phyloP scores from a whole-genome alignment of 1,140 invertebrate genomes.

The Lepidotrigona ventralis region DNA sequence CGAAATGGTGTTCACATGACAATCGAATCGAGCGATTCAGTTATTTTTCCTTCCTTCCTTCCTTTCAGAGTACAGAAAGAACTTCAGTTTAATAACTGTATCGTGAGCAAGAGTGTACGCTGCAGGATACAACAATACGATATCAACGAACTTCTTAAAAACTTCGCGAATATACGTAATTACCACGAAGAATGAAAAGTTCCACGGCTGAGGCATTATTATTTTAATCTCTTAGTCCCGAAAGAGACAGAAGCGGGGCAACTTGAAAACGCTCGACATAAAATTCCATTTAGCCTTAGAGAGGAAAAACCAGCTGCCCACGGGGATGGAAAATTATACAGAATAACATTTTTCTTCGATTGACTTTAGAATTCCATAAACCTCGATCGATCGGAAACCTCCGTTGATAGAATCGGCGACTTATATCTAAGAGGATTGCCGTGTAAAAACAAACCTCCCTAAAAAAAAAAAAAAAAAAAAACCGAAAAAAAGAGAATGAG shows the following conservation, averaged over 20 bases:
- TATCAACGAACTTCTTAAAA: no score
- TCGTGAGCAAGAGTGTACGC: no score
- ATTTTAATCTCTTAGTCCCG: no score
- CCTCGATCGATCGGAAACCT: neutral
- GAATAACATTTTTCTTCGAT: conserved; percentile 35
- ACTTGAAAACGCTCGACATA: neutral
- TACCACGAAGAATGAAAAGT: no score
- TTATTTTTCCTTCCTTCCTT: no score
- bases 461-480: neutral
- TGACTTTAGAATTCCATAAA: conserved; percentile 10
- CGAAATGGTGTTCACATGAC: no score
- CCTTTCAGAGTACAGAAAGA: no score
- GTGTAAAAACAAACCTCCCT: conserved; percentile 3
- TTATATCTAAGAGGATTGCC: conserved; percentile 31
- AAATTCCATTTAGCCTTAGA: conserved; percentile 1
- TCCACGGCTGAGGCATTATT: no score
- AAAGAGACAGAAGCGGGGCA: neutral
- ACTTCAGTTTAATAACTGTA: no score
- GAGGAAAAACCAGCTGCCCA: neutral
- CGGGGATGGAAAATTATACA: conserved; percentile 23
- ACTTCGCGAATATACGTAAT: no score
- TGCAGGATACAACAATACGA: no score
- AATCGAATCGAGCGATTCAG: neutral
- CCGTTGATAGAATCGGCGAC: neutral
- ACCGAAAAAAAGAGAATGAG: neutral